phyloP scores from a whole-genome alignment of 2,797 vertebrate species.

The Melanotaenia maccullochi region DNA sequence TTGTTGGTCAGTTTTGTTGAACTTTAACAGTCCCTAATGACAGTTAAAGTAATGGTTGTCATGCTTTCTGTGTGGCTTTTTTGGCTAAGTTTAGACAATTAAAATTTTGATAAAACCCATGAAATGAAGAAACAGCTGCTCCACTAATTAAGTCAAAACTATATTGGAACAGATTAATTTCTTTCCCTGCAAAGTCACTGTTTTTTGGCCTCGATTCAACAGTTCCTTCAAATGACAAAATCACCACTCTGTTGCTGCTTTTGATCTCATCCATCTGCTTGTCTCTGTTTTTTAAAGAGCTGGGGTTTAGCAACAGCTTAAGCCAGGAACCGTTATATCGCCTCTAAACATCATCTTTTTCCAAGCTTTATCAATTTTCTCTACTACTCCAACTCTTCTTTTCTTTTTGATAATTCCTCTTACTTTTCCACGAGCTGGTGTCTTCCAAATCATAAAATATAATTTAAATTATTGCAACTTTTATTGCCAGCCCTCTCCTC shows the following conservation, averaged over 20 bases:
- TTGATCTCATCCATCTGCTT: slow-evolving; percentile 20
- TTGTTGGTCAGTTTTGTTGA: not conserved
- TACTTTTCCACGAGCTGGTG: not conserved
- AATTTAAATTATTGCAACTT: not conserved
- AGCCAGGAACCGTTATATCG: slow-evolving; percentile 16
- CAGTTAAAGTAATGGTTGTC: slow-evolving; percentile 23
- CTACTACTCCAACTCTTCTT: not conserved
- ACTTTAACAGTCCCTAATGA: slow-evolving; percentile 7
- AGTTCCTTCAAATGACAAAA: slow-evolving; percentile 21
- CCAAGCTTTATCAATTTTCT: not conserved
- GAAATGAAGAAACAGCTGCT: slow-evolving; percentile 41
- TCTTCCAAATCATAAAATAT: not conserved
- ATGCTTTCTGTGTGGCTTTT: slow-evolving; percentile 26
- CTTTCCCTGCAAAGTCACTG: not conserved
- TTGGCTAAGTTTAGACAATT: slow-evolving; percentile 47
- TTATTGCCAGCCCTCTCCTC: not conserved
- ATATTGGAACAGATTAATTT: slow-evolving; percentile 10
- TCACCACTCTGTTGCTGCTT: not conserved
- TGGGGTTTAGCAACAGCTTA: slow-evolving; percentile 14
- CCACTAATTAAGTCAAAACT: slow-evolving; percentile 30
- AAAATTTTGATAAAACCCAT: slow-evolving; percentile 31
- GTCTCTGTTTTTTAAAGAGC: no score
- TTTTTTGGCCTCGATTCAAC: slow-evolving; percentile 19
- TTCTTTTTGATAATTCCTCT: not conserved
- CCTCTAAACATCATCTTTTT: slow-evolving; percentile 8